Conservation (phyloP, 2,888 invertebrate species). For the Cataglyphis livida region DNA sequence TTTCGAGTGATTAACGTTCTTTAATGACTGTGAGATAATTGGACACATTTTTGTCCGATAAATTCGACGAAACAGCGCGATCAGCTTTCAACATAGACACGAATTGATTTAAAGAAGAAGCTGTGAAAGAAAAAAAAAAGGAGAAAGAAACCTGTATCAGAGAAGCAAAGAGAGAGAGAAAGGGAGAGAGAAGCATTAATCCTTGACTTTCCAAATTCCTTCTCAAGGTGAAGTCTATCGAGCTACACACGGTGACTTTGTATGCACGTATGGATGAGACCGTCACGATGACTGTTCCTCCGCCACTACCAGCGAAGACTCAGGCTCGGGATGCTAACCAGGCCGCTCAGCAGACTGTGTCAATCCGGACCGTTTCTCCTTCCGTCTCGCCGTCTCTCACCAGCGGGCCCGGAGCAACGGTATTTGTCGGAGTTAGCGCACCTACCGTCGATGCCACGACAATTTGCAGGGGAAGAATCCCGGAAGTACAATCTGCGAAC, state of each 20-base stretch:
- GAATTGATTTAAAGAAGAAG: not conserved
- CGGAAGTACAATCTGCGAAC: slow-evolving; percentile 81
- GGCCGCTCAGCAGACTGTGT: slow-evolving; percentile 80
- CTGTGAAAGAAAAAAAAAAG: not conserved
- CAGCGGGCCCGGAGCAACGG: slow-evolving; percentile 85
- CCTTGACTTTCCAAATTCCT: slow-evolving; percentile 51
- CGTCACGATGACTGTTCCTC: slow-evolving; percentile 80
- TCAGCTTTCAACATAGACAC: not conserved
- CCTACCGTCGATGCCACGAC: slow-evolving; percentile 80
- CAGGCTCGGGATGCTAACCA: slow-evolving; percentile 73
- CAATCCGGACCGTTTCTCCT: slow-evolving; percentile 80
- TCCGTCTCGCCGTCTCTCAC: slow-evolving; percentile 76
- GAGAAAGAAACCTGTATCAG: slow-evolving; percentile 5
- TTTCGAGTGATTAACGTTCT: not conserved
- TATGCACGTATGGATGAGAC: slow-evolving; percentile 78
- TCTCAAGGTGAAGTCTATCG: slow-evolving; percentile 54
- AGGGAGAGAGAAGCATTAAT: slow-evolving; percentile 29
- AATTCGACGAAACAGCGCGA: not conserved
- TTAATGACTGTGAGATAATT: not conserved
- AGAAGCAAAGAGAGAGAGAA: not conserved
- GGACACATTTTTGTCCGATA: not conserved
- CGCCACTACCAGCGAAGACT: slow-evolving; percentile 76
- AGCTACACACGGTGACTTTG: slow-evolving; percentile 60
- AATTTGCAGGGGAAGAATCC: slow-evolving; percentile 81
- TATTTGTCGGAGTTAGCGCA: slow-evolving; percentile 84